Percentiles rank a stretch among this genome's conserved stretches.
Evolutionary conservation across 2,797 vertebrate genomes (phyloP).

Genomic region (Psittacula echo): DNA sequence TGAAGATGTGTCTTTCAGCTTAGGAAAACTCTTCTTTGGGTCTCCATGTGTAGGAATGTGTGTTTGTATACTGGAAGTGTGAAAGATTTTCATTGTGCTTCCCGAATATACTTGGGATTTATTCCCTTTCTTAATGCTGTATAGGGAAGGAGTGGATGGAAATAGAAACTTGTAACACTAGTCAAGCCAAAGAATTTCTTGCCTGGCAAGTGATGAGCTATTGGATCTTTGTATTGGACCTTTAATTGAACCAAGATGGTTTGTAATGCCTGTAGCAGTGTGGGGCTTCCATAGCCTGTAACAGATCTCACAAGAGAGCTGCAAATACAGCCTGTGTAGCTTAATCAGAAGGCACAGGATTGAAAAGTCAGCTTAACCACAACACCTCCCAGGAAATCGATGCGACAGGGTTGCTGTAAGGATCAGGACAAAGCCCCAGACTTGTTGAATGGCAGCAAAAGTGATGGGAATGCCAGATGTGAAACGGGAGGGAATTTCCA

Average conservation of each 20-base stretch:
- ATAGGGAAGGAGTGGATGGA: not conserved
- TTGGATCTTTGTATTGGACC: not conserved
- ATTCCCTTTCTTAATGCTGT: not conserved
- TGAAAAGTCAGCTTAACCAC: not conserved
- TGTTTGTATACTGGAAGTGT: fast-evolving
- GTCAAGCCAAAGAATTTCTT: not conserved
- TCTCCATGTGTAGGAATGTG: not conserved
- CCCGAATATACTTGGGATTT: not conserved
- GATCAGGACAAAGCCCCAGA: fast-evolving
- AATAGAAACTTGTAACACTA: not conserved
- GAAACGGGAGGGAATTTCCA: fast-evolving
- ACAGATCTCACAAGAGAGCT: not conserved
- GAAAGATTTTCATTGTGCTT: not conserved
- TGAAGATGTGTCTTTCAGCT: not conserved
- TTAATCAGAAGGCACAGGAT: not conserved
- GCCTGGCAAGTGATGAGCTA: not conserved
- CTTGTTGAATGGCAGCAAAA: not conserved
- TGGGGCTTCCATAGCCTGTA: not conserved
- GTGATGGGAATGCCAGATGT: not conserved
- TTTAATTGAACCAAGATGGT: conserved; percentile 1
- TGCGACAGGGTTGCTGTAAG: fast-evolving
- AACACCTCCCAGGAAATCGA: not conserved
- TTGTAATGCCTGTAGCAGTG: not conserved
- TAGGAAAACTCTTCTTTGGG: not conserved
- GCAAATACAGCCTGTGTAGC: not conserved